A percentile compares a stretch with the other conserved stretches of the same genome.
These are phyloP conservation scores for Teleopsis dalmanni DNA, from an alignment of 1,140 invertebrate genomes.

Conservation along the genomic window DNA sequence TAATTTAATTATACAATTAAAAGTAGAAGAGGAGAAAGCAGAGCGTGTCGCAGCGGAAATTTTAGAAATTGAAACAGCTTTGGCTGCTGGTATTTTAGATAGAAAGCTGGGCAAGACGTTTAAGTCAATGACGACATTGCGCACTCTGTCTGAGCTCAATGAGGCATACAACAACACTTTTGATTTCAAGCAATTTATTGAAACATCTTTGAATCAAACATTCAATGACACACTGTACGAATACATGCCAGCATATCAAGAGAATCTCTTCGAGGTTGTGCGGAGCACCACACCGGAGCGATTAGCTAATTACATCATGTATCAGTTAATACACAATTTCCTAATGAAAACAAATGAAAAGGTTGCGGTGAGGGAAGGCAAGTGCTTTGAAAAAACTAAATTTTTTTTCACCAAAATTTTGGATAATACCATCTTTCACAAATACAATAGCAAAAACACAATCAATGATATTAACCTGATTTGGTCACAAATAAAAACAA, in stretches of 20 bases:
- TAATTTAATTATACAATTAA: slow-evolving; percentile 16
- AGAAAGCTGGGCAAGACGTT: slow-evolving; percentile 11
- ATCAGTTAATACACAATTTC: slow-evolving; percentile 25
- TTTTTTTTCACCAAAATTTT: slow-evolving; percentile 24
- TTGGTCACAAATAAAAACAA: slow-evolving; percentile 25
- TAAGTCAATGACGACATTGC: slow-evolving; percentile 12
- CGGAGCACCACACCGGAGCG: slow-evolving; percentile 2
- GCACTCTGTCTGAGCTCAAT: slow-evolving; percentile 15
- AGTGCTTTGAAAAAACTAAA: slow-evolving; percentile 19
- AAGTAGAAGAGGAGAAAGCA: slow-evolving; percentile 15
- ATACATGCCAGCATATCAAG: slow-evolving; percentile 24
- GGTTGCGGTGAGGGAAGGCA: slow-evolving; percentile 10
- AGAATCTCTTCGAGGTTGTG: slow-evolving; percentile 16
- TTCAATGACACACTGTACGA: slow-evolving; percentile 21
- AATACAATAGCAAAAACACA: slow-evolving; percentile 17
- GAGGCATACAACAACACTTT: slow-evolving; percentile 9
- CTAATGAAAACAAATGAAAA: slow-evolving; percentile 16
- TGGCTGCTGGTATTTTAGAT: slow-evolving; percentile 17
- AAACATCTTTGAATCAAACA: slow-evolving; percentile 17
- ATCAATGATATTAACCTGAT: slow-evolving; percentile 20
- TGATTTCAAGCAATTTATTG: slow-evolving; percentile 24
- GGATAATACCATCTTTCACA: slow-evolving; percentile 22
- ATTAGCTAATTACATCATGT: slow-evolving; percentile 29
- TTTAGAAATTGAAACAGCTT: slow-evolving; percentile 15
- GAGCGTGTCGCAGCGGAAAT: slow-evolving; percentile 17